A percentile compares a stretch with the other conserved stretches of the same genome.
Evolutionary conservation across 2,797 vertebrate species (phyloP).

Genomic region (Mastacembelus armatus): DNA sequence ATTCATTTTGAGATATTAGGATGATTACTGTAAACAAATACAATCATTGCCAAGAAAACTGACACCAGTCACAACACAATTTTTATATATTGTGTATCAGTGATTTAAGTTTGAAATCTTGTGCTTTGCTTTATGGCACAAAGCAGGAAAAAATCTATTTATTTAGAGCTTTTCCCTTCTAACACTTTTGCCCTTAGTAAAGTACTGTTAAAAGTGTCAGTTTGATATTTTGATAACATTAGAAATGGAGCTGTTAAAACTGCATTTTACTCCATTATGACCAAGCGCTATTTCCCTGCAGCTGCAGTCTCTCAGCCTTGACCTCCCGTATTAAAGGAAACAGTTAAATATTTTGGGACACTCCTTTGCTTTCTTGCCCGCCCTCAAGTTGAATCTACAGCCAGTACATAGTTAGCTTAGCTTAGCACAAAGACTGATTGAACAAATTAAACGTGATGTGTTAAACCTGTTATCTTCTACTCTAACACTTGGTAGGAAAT

Average conservation of each 20-base stretch:
- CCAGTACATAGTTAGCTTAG: too few relatives aligned
- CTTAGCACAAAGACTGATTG: too few relatives aligned
- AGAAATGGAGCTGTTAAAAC: not conserved
- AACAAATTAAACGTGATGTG: too few relatives aligned
- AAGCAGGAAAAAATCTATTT: not conserved
- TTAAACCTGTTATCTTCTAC: too few relatives aligned
- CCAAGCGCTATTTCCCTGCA: not conserved
- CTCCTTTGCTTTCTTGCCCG: too few relatives aligned
- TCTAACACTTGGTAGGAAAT: too few relatives aligned
- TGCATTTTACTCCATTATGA: not conserved
- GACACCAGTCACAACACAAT: slow-evolving; percentile 33
- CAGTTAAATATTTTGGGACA: too few relatives aligned
- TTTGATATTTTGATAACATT: not conserved
- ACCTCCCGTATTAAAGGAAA: too few relatives aligned
- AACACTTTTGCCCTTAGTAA: not conserved
- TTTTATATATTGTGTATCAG: slow-evolving; percentile 1
- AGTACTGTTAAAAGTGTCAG: slow-evolving; percentile 12
- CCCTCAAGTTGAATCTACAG: too few relatives aligned
- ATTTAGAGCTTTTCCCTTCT: not conserved
- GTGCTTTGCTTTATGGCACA: not conserved
- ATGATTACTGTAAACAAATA: slow-evolving; percentile 69
- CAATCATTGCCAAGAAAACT: slow-evolving; percentile 38
- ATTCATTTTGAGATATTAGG: slow-evolving; percentile 57
- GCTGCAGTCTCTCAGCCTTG: too few relatives aligned
- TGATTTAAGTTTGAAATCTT: not conserved